phyloP scores from a whole-genome alignment of 2,888 invertebrate species.

The Mactromeris polynyma region DNA sequence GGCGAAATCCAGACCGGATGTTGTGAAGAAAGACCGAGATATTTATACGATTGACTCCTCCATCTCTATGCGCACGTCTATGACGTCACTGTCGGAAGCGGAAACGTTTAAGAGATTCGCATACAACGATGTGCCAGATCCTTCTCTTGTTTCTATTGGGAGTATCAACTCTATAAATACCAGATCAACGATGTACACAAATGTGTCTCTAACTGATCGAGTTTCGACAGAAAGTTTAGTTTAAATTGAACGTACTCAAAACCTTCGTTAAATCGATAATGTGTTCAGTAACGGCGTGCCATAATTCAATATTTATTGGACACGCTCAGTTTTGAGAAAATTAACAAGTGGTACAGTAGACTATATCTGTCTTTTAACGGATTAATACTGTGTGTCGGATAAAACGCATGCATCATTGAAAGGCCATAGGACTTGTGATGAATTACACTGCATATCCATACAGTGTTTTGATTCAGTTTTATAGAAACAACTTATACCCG shows the following conservation, averaged over 20 bases:
- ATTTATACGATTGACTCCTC: constrained; percentile 15
- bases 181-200: constrained; percentile 27
- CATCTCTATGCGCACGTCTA: constrained; percentile 40
- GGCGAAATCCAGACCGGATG: background rate
- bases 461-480: too few species aligned
- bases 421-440: too few species aligned
- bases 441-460: too few species aligned
- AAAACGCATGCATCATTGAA: too few species aligned
- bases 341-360: too few species aligned
- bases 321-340: too few species aligned
- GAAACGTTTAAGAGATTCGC: constrained; percentile 63
- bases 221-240: constrained; percentile 43
- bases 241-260: background rate
- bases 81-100: constrained; percentile 53
- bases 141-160: constrained; percentile 30
- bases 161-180: constrained; percentile 37
- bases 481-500: too few species aligned
- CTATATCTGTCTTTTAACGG: too few species aligned
- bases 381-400: too few species aligned
- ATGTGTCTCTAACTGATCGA: constrained; percentile 16
- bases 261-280: background rate
- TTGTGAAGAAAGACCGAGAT: background rate
- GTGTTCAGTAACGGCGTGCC: constrained; percentile 3
- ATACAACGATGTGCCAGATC: constrained; percentile 31
- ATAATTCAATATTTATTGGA: background rate